A percentile compares a stretch with the other conserved stretches of the same genome.
These are phyloP conservation scores for Onychorhynchus coronatus DNA, from an alignment of 2,113 vertebrate species.

Conservation along the genomic window DNA sequence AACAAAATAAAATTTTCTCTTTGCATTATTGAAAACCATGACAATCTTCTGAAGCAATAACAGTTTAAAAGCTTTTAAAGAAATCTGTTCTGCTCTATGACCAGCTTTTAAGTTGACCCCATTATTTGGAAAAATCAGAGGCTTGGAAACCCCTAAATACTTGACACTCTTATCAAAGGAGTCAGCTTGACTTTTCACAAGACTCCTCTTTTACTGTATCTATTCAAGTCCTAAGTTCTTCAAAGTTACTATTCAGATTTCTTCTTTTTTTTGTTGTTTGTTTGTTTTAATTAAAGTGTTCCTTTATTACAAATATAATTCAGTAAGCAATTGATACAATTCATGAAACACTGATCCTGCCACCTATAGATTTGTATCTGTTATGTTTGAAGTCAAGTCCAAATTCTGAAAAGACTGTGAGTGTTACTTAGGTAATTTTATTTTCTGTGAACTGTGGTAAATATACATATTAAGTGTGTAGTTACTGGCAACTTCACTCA, in stretches of 20 bases:
- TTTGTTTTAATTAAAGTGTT: not conserved
- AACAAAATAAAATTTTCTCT: conserved; percentile 74
- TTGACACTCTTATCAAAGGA: conserved; percentile 65
- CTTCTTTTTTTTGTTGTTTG: not conserved
- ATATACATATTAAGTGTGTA: not conserved
- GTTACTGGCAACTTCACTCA: not conserved
- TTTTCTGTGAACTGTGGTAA: not conserved
- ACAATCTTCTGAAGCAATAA: conserved; percentile 70
- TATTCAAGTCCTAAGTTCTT: conserved; percentile 12
- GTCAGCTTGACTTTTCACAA: conserved; percentile 53
- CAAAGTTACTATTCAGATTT: not conserved
- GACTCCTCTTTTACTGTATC: conserved; percentile 43
- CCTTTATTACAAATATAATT: not conserved
- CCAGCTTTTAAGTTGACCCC: conserved; percentile 64
- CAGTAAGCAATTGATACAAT: not conserved
- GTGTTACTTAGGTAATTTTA: not conserved
- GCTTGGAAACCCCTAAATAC: conserved; percentile 55
- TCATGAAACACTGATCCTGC: not conserved
- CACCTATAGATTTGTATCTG: not conserved
- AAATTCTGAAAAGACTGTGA: not conserved
- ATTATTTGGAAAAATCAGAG: conserved; percentile 65
- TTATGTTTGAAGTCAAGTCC: not conserved
- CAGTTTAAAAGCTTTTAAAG: conserved; percentile 73
- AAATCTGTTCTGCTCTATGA: conserved; percentile 71
- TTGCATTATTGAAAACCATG: conserved; percentile 73